Conservation (phyloP, 2,888 invertebrate species). For the Acrobasis suavella region DNA sequence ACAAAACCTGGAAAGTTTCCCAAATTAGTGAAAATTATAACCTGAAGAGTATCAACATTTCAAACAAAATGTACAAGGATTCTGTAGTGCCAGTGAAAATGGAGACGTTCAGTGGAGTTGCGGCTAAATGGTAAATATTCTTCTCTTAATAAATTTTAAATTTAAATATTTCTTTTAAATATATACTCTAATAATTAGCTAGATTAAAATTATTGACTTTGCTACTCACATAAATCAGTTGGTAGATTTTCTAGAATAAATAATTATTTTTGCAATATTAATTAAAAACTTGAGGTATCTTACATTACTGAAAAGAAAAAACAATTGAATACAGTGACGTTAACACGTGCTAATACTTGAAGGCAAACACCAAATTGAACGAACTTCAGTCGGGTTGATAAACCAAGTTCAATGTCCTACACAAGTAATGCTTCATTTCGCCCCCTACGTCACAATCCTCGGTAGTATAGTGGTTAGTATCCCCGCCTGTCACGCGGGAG, state of each 20-base stretch:
- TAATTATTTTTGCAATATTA: neutral
- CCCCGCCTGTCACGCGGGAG: conserved; percentile 84
- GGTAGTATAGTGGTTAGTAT: conserved; percentile 83
- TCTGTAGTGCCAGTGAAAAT: conserved; percentile 72
- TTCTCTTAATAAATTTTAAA: neutral
- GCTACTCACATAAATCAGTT: too few species aligned
- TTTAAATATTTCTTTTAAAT: too few species aligned
- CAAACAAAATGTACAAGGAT: conserved; percentile 71
- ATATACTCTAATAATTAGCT: too few species aligned
- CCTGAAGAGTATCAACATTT: conserved; percentile 61
- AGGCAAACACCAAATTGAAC: neutral
- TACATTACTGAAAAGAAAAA: neutral
- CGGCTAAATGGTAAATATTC: conserved; percentile 70
- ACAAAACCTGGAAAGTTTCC: conserved; percentile 38
- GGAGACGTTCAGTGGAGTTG: conserved; percentile 74
- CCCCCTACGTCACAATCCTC: conserved; percentile 36
- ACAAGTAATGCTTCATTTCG: conserved; percentile 12
- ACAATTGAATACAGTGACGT: neutral
- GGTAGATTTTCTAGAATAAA: too few species aligned
- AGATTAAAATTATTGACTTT: too few species aligned
- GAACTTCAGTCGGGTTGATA: conserved; percentile 8
- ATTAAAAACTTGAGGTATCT: neutral
- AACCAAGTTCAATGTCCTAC: conserved; percentile 15
- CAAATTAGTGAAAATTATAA: conserved; percentile 58
- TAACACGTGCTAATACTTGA: conserved; percentile 4